Percentiles rank a stretch among this genome's conserved stretches.
Evolutionary conservation across 2,113 vertebrate species (phyloP).

Genomic region (Thamnaconus septentrionalis): DNA sequence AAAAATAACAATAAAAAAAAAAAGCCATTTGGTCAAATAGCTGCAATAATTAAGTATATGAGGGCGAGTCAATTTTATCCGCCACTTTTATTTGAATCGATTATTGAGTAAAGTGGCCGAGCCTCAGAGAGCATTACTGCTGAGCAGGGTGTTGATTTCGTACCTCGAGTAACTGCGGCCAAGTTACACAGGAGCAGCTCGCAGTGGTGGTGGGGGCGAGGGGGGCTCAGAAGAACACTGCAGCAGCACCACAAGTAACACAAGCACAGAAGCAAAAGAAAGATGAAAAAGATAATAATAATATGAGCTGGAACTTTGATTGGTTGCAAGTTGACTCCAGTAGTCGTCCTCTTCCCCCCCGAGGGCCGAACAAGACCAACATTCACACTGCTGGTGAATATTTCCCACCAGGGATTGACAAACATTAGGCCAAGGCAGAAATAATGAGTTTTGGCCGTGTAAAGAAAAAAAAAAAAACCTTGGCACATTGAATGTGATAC

Average conservation of each 20-base stretch:
- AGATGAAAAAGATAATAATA: not conserved
- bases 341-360: not conserved
- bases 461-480: constrained; percentile 9
- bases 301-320: constrained; percentile 15
- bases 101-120: constrained; percentile 80
- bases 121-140: constrained; percentile 81
- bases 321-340: not conserved
- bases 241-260: too few relatives aligned
- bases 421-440: constrained; percentile 58
- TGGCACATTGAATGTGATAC: constrained; percentile 52
- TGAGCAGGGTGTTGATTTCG: constrained; percentile 75
- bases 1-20: constrained; percentile 43
- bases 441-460: constrained; percentile 43
- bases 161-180: constrained; percentile 54
- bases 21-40: constrained; percentile 85
- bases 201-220: too few relatives aligned
- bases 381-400: constrained; percentile 5
- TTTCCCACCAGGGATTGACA: constrained; percentile 41
- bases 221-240: too few relatives aligned
- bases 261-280: not conserved
- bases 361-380: not conserved
- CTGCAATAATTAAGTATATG: constrained; percentile 92
- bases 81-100: constrained; percentile 89
- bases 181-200: constrained; percentile 28
- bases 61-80: constrained; percentile 90